A percentile compares a stretch with the other conserved stretches of the same genome.
Evolutionary conservation across 35 echinoderm and acorn worm species (phyloP).

Genomic region (Lytechinus pictus): DNA sequence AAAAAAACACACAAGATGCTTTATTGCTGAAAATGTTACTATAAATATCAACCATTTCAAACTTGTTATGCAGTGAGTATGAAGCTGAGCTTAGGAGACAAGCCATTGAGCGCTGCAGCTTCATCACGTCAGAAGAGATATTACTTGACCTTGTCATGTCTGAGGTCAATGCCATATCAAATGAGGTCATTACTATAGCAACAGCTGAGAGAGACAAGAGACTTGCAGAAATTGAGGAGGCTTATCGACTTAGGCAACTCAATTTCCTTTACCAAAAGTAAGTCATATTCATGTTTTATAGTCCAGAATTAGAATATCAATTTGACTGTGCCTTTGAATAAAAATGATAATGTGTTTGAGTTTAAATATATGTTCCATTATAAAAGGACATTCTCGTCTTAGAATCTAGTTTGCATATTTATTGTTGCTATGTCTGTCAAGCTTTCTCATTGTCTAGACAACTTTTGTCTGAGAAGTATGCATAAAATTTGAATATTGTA

Average conservation of each 20-base stretch:
- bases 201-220: constrained; percentile 57
- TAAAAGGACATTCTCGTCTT: no score
- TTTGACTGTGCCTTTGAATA: no score
- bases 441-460: no score
- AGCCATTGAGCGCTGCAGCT: constrained; percentile 31
- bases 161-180: constrained; percentile 31
- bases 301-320: neutral
- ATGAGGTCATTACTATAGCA: constrained; percentile 44
- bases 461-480: no score
- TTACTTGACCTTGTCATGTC: constrained; percentile 23
- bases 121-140: constrained; percentile 24
- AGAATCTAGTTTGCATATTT: no score
- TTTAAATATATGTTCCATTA: no score
- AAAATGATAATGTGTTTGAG: no score
- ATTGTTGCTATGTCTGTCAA: no score
- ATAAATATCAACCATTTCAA: no score
- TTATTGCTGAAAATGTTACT: no score
- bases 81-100: constrained; percentile 45
- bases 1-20: no score
- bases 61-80: constrained; percentile 51
- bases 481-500: no score
- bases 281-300: neutral
- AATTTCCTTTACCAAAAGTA: constrained; percentile 79
- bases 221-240: constrained; percentile 63
- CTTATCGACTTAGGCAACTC: constrained; percentile 42